Base-by-base conservation (phyloP, 2,797 vertebrate species). In the Sarcoramphus papa region DNA sequence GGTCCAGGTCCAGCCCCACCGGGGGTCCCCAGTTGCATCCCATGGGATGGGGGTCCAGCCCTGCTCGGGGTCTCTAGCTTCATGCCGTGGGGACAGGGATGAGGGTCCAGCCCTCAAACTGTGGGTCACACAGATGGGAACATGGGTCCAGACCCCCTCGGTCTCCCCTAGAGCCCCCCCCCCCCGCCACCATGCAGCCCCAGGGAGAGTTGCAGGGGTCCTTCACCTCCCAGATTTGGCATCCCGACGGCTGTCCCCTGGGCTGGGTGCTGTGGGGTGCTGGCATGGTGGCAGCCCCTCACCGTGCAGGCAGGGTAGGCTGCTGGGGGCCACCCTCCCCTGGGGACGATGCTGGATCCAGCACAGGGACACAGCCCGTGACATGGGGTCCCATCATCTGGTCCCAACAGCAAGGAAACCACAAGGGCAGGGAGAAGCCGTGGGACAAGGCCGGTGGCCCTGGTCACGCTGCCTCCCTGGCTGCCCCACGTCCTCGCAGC, bases 401-500 rank as follows among this genome's bases (percentile, higher is more conserved):
- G 18, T 24, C 53, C 31, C 56, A n/a, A 7, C 25, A 35, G 21
- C 5, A 3, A 24, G 41, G 43, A 31, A 48, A 2, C 7, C 7
- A 3, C 14, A 7, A 4, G 50, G 59, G n/a, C 12, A 68, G 56
- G 60, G 57, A 45, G 23, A 30, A 47, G 43, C 37, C 1, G 0
- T 4, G 64, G 35, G n/a, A 51, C 31, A 11, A 57, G 12, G 7
- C 51, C 3, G 12, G 47, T 50, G 35, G 72, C 33, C 24, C 25
- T 4, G 62, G 33, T 13, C 37, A 20, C 0, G 3, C 28, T 41
- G 17, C 20, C 22, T 33, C 8, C 7, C n/a, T 12, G 1, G 25
- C n/a, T n/a, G 6, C 16, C 62, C 74, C 27, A 7, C 0, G 0
- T 1, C 68, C 56, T 23, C 6, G 1, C 43, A 14, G 23, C 0